Conservation (phyloP, 2,888 invertebrate genomes). For the Cantharis flavilabris region DNA sequence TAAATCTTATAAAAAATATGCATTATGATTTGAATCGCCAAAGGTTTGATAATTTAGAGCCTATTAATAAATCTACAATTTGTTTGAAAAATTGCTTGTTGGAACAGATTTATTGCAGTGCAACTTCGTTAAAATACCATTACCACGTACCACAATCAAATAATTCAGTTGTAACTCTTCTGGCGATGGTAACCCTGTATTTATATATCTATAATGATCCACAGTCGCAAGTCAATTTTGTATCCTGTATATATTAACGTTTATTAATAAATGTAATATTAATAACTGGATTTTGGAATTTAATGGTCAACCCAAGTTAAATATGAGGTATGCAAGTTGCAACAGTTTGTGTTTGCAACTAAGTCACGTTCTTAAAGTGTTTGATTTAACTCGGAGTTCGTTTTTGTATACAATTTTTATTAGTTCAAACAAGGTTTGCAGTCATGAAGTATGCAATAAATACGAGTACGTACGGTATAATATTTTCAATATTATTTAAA, state of each 20-base stretch:
- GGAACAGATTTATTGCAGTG: neutral
- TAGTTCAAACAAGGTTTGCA: neutral
- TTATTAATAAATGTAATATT: neutral
- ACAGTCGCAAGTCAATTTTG: neutral
- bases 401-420: neutral
- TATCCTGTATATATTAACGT: neutral
- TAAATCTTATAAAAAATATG: neutral
- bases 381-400: neutral
- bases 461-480: neutral
- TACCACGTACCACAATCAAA: neutral
- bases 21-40: neutral
- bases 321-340: neutral
- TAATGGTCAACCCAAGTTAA: neutral
- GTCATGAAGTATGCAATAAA: neutral
- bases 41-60: neutral
- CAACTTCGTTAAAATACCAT: neutral
- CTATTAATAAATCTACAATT: neutral
- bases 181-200: neutral
- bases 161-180: neutral
- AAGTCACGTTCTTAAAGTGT: neutral
- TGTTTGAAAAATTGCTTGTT: neutral
- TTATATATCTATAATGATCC: neutral
- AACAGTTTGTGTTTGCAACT: neutral
- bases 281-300: neutral
- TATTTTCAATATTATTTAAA: neutral